phyloP scores from a whole-genome alignment of 2,888 invertebrate genomes.

The Lordiphosa fenestrarum region DNA sequence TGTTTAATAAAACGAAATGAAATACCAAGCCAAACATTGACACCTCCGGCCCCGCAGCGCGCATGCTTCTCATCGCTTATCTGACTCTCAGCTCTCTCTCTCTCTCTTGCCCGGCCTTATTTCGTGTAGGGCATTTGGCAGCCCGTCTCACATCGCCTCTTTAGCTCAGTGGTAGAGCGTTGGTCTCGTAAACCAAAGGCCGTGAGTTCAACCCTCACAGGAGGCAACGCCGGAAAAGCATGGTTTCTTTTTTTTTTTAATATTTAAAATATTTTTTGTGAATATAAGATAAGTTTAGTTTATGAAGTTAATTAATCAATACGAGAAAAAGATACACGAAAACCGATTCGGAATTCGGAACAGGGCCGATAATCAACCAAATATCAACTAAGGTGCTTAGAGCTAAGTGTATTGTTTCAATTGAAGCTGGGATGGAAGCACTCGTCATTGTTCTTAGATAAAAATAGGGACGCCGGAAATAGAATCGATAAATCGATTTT shows the following conservation, averaged over 20 bases:
- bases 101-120: neutral
- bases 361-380: too few species aligned
- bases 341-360: too few species aligned
- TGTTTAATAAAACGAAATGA: too few species aligned
- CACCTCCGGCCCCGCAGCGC: neutral
- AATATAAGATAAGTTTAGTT: too few species aligned
- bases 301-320: too few species aligned
- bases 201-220: slow-evolving; percentile 72
- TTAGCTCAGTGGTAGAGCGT: slow-evolving; percentile 73
- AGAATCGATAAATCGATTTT: too few species aligned
- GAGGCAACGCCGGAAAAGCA: slow-evolving; percentile 36
- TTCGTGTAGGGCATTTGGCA: slow-evolving; percentile 41
- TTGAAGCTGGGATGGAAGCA: too few species aligned
- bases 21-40: neutral
- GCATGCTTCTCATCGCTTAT: slow-evolving; percentile 19
- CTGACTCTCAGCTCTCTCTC: neutral
- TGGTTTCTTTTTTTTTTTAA: neutral
- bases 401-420: too few species aligned
- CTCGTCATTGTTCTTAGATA: too few species aligned
- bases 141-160: slow-evolving; percentile 43
- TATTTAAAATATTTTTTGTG: neutral
- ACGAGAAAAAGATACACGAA: too few species aligned
- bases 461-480: too few species aligned
- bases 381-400: too few species aligned
- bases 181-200: slow-evolving; percentile 73